Evolutionary conservation across 2,888 invertebrate species (phyloP), one percentile per base, ranked within the genome.

Genomic region (Dynastes maya): DNA sequence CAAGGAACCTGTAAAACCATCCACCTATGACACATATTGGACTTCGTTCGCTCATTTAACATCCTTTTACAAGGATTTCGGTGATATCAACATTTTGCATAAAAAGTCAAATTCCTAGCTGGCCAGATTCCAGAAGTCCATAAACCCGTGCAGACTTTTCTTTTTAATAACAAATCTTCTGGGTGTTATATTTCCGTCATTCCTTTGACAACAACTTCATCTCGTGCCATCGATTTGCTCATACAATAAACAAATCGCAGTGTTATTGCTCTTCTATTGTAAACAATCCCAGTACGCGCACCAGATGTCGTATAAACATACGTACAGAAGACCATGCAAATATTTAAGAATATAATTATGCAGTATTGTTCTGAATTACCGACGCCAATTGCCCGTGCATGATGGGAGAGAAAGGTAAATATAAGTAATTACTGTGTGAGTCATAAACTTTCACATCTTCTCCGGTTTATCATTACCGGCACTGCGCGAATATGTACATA

Each of bases 361-460:
- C 11, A 70, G 27, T 53, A 29, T 70, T 51, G 70, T 70, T 29
- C 32, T 32, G 27, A 70, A 70, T 70, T 70, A 5, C 53, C 53
- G 51, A 9, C 29, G 29, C 70, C 70, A 68, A 70, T 70, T 70
- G 53, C 49, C 29, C 70, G 53, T 27, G 13, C 53, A 29, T 53
- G 51, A 53, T 29, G 70, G 45, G 2, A 8, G 51, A 53, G 29
- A 70, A 70, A 53, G 70, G 51, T 70, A 53, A 70, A 70, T 70
- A 40, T 68, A 55, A 27, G 27, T 29, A 13, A 29, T 16, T 53
- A 29, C 32, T 8, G 45, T 9, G 51, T 70, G 70, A 70, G 29
- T 70, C 70, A 70, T 53, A 70, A 70, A 70, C 70, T 70, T 70
- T 70, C 70, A 53, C 53, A 51, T 27, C 53, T 51, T 16, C 67